phyloP scores from a whole-genome alignment of 2,797 vertebrate genomes.

The Rhynchotus rufescens region DNA sequence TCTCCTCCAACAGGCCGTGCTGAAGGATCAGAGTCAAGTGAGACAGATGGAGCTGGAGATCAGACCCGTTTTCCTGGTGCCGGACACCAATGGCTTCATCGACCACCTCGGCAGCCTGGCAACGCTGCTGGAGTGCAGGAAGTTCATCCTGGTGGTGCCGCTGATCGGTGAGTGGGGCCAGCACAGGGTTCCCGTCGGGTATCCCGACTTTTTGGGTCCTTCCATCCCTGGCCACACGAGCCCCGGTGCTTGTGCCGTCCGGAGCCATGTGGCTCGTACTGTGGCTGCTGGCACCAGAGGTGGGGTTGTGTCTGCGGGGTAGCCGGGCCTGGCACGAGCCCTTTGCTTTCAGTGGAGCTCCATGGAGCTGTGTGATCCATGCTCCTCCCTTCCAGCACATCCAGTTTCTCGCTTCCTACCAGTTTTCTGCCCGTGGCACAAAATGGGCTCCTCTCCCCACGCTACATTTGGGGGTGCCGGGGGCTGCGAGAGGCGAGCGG shows the following conservation, averaged over 20 bases:
- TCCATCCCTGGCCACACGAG: background rate
- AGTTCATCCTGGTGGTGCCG: conserved; percentile 95
- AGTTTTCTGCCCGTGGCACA: background rate
- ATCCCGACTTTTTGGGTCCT: background rate
- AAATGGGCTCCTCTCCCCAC: background rate
- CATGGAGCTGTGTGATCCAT: background rate
- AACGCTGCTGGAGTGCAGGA: conserved; percentile 88
- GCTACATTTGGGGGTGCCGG: background rate
- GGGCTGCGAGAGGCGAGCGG: conserved; percentile 14
- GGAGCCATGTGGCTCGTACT: background rate
- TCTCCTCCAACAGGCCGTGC: conserved; percentile 86
- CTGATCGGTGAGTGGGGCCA: conserved; percentile 90
- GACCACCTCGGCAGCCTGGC: conserved; percentile 91
- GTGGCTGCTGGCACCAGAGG: background rate
- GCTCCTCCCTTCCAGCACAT: no score
- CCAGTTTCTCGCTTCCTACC: conserved; percentile 1
- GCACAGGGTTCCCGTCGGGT: background rate
- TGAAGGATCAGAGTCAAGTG: conserved; percentile 89
- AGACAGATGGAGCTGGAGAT: conserved; percentile 95
- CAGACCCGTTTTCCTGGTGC: conserved; percentile 93
- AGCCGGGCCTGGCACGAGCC: background rate
- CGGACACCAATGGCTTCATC: conserved; percentile 98
- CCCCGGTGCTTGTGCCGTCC: conserved; percentile 17
- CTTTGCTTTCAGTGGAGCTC: background rate
- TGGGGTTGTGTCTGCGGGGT: background rate